Evolutionary conservation across 2,797 vertebrate species (phyloP), one percentile per base, ranked within the genome.

Genomic region (Sciurus carolinensis): DNA sequence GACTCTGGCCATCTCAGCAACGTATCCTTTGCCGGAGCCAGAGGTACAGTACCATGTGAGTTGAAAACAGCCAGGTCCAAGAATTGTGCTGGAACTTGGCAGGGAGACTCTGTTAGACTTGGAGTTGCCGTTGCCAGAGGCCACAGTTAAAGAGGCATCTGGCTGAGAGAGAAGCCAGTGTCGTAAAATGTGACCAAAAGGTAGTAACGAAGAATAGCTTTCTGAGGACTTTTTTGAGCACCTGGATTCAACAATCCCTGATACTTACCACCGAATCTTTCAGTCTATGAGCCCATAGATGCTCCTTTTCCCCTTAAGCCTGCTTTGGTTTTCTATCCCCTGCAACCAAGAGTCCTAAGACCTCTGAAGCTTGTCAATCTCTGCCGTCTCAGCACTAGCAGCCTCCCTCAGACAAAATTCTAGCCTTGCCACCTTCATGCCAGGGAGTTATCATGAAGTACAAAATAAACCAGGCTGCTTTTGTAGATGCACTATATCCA

Each of bases 71-170:
- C 39, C 47, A 66, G 54, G 30, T 9, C 52, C 28, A 50, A 44
- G 33, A 75, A 18, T 47, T 81, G 52, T 42, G 72, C 18, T 82
- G 69, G 69, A 69, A 91, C n/a, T 75, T 89, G 50, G 64, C 73
- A 69, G 15, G 77, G 22, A 91, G 30, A 64, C 17, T 52, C 86
- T 81, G 95, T 57, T 69, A 73, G 36, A 75, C 3, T 50, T 64
- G 24, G 26, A 90, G 64, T 22, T 83, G 86, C 73, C 36, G 20
- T 85, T 89, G 75, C 75, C 62, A 83, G 83, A 81, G 69, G 42
- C 39, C 54, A 86, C 44, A 10, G 66, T 62, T 91, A 86, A 88
- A 69, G 47, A 93, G 79, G 42, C 66, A 67, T 28, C 88, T 91
- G 64, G 54, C 75, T 62, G 17, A 95, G 62, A 72, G 26, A 14